Evolutionary conservation across 2,888 invertebrate genomes (phyloP).

Genomic region (Reticulitermes lucifugus): DNA sequence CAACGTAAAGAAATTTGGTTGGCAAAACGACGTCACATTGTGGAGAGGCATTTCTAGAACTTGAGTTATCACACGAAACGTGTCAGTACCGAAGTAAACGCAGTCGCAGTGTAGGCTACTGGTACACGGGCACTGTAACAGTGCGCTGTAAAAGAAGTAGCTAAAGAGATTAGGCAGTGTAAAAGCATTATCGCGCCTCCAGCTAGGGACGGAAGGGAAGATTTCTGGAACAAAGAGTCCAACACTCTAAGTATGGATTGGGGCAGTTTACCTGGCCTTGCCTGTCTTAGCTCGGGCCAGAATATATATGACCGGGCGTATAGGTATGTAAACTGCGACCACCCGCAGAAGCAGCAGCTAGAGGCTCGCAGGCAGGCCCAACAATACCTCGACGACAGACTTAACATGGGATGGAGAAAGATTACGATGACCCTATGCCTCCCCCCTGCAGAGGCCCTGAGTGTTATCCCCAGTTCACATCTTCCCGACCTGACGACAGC

Average conservation of each 20-base stretch:
- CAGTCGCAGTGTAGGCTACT: too few species aligned
- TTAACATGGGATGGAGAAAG: slow-evolving; percentile 46
- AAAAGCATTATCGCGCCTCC: neutral
- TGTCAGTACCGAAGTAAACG: too few species aligned
- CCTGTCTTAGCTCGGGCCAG: neutral
- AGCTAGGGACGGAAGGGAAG: neutral
- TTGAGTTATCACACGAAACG: too few species aligned
- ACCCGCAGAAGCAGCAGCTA: slow-evolving; percentile 40
- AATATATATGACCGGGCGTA: slow-evolving; percentile 41
- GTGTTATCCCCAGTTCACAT: slow-evolving; percentile 16
- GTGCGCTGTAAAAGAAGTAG: too few species aligned
- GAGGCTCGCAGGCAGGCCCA: neutral
- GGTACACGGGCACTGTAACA: too few species aligned
- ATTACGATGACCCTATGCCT: slow-evolving; percentile 47
- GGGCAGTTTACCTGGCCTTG: slow-evolving; percentile 47
- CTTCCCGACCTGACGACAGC: slow-evolving; percentile 32
- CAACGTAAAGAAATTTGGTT: too few species aligned
- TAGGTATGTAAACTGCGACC: slow-evolving; percentile 47
- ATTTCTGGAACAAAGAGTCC: slow-evolving; percentile 45
- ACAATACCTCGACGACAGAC: slow-evolving; percentile 50
- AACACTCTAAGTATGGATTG: slow-evolving; percentile 23
- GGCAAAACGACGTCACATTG: too few species aligned
- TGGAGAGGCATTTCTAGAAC: too few species aligned
- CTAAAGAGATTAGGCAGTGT: slow-evolving; percentile 10
- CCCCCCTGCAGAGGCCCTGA: slow-evolving; percentile 41